Percentiles rank a stretch among this genome's conserved stretches.
Evolutionary conservation across 2,888 invertebrate species (phyloP).

Genomic region (Sesamia inferens): DNA sequence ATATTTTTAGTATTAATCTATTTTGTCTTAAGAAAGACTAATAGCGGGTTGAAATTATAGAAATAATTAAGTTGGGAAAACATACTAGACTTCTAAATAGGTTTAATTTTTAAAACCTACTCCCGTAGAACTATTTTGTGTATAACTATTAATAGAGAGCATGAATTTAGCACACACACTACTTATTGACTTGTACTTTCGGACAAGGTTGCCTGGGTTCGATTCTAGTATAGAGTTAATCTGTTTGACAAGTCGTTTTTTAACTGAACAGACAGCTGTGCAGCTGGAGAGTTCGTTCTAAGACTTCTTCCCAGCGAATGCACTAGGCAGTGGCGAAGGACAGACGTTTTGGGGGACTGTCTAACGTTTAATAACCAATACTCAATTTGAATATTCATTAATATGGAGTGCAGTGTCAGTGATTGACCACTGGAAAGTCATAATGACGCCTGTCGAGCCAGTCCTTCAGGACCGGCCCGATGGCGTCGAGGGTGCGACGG

Average conservation of each 20-base stretch:
- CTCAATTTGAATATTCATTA: no score
- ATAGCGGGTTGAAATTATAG: constrained; percentile 4
- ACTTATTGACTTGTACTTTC: background rate
- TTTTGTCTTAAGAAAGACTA: constrained; percentile 20
- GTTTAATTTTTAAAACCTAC: background rate
- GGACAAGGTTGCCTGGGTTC: constrained; percentile 9
- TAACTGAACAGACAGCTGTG: no score
- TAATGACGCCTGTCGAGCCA: no score
- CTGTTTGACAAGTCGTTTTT: background rate
- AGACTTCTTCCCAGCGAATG: background rate
- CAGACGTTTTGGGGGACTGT: no score
- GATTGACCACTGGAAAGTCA: no score
- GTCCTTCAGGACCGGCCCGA: no score
- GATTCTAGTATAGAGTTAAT: constrained; percentile 1
- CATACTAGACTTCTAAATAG: constrained; percentile 18
- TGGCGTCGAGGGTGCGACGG: no score
- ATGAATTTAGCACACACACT: constrained; percentile 8
- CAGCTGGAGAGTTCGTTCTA: background rate
- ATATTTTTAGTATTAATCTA: constrained; percentile 46
- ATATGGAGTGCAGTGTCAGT: no score
- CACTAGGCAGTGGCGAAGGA: no score
- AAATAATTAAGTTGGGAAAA: background rate
- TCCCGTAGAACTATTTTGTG: background rate
- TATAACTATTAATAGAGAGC: constrained; percentile 5
- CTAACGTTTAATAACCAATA: no score